These are phyloP conservation scores for Crocidura indochinensis DNA, from an alignment of 2,797 vertebrate genomes.

Conservation along the genomic window DNA sequence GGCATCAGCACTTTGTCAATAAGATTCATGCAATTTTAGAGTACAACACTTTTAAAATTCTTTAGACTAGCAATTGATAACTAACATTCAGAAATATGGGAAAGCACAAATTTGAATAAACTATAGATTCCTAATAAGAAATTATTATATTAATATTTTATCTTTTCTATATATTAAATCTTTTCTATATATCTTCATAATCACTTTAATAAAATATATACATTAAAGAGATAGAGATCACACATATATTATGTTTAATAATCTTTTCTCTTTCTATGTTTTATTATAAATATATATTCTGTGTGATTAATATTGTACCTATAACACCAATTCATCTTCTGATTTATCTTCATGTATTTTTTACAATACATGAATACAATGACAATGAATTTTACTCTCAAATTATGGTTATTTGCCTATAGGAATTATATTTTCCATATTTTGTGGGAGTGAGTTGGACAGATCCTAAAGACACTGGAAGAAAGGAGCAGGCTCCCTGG, in stretches of 20 bases:
- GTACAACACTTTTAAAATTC: slow-evolving; percentile 35
- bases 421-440: no score
- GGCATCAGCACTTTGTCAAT: not conserved
- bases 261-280: not conserved
- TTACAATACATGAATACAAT: no score
- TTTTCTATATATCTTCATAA: no score
- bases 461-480: no score
- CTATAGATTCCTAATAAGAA: slow-evolving; percentile 23
- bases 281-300: not conserved
- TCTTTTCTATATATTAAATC: no score
- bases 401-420: not conserved
- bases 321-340: not conserved
- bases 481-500: no score
- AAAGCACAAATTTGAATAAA: slow-evolving; percentile 23
- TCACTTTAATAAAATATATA: not conserved
- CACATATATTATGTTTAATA: not conserved
- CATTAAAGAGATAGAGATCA: slow-evolving; percentile 18
- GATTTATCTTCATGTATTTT: not conserved
- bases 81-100: slow-evolving; percentile 30
- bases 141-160: not conserved
- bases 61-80: slow-evolving; percentile 43
- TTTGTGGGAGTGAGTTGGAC: no score
- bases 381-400: slow-evolving; percentile 25
- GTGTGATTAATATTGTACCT: slow-evolving; percentile 27
- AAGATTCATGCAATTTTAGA: slow-evolving; percentile 61